Conservation (phyloP, 2,113 vertebrate species). For the Pelecanus crispus region DNA sequence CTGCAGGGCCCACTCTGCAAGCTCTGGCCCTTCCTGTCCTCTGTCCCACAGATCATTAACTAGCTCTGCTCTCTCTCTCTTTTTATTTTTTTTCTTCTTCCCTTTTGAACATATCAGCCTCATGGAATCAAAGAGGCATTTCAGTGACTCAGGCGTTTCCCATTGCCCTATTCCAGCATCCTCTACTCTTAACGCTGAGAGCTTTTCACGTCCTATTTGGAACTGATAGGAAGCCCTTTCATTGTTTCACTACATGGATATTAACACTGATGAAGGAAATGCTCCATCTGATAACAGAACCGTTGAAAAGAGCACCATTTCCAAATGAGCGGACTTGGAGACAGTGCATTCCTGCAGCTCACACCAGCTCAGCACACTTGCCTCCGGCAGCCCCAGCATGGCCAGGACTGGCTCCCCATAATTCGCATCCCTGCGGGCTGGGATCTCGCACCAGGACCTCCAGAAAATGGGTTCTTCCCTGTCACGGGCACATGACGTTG, state of each 20-base stretch:
- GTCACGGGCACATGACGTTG: not conserved
- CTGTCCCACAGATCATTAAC: constrained; percentile 36
- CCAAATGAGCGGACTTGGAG: constrained; percentile 60
- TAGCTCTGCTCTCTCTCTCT: constrained; percentile 27
- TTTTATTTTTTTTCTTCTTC: constrained; percentile 52
- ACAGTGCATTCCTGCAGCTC: constrained; percentile 46
- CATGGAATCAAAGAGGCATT: constrained; percentile 79
- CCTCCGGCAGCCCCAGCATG: not conserved
- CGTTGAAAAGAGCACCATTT: constrained; percentile 71
- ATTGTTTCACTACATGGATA: constrained; percentile 82
- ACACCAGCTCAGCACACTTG: not conserved
- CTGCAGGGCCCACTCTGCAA: not conserved
- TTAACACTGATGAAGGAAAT: constrained; percentile 84
- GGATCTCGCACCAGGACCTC: not conserved
- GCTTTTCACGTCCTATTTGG: constrained; percentile 83
- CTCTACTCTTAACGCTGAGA: constrained; percentile 78
- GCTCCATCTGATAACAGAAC: constrained; percentile 82
- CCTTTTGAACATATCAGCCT: constrained; percentile 60
- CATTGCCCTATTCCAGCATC: constrained; percentile 84
- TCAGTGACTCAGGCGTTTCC: constrained; percentile 82
- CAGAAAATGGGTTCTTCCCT: not conserved
- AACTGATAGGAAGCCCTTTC: constrained; percentile 83
- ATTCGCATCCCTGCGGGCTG: not conserved
- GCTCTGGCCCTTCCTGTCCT: constrained; percentile 53
- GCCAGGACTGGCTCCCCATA: not conserved